These are phyloP conservation scores for Ammodramus savannarum DNA, from an alignment of 2,113 vertebrate genomes.

Conservation along the genomic window DNA sequence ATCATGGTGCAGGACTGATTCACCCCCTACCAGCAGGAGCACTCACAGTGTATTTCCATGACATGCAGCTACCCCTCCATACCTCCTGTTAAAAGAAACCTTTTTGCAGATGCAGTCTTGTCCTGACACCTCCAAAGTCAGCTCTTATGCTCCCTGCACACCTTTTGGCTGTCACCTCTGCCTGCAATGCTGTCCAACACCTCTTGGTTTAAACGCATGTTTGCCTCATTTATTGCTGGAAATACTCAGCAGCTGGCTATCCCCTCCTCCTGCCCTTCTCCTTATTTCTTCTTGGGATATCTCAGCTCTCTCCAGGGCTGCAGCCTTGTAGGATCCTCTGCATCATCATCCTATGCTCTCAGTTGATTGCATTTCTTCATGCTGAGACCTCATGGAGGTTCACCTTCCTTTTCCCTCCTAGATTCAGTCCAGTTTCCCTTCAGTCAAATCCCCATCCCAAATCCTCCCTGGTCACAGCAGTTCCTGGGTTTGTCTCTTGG, in stretches of 20 bases:
- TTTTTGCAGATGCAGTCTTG: not conserved
- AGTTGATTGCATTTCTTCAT: not conserved
- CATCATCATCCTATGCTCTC: not conserved
- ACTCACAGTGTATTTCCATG: not conserved
- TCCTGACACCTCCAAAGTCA: not conserved
- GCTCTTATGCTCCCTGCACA: not conserved
- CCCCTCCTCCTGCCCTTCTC: not conserved
- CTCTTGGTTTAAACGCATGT: not conserved
- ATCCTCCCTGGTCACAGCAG: not conserved
- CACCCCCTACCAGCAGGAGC: not conserved
- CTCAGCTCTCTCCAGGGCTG: not conserved
- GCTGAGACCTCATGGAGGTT: not conserved
- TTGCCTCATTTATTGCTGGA: not conserved
- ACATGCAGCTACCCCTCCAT: not conserved
- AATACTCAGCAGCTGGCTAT: not conserved
- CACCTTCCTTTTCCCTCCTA: not conserved
- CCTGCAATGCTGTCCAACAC: not conserved
- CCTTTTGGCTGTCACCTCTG: not conserved
- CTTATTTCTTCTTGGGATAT: not conserved
- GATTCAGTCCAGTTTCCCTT: not conserved
- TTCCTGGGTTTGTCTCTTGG: not conserved
- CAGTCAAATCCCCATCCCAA: not conserved
- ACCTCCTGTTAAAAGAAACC: not conserved
- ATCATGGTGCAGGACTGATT: not conserved
- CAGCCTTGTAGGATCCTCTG: not conserved